phyloP scores from a whole-genome alignment of 2,888 invertebrate genomes.

The Rhopalosiphum nymphaeae region DNA sequence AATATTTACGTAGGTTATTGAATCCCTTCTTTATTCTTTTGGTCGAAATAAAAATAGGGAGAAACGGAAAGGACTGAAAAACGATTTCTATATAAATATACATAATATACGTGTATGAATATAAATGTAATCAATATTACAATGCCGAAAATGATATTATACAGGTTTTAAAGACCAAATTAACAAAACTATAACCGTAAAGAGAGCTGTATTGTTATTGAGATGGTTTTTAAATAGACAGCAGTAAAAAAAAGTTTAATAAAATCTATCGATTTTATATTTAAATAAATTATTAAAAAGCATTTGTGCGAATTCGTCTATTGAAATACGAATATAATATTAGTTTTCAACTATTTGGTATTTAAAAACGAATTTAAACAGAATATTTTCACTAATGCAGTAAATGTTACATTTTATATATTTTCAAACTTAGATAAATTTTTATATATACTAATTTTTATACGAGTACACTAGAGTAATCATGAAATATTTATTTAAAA shows the following conservation, averaged over 20 bases:
- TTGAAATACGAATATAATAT: background rate
- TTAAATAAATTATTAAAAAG: background rate
- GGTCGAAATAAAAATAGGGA: conserved; percentile 14
- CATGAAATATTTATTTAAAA: background rate
- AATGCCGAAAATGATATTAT: conserved; percentile 4
- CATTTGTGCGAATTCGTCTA: conserved; percentile 26
- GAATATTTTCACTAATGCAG: background rate
- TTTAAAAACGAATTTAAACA: background rate
- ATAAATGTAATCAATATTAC: conserved; percentile 24
- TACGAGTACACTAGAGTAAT: background rate
- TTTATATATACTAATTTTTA: background rate
- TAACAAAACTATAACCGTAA: conserved; percentile 29
- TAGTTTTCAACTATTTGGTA: background rate
- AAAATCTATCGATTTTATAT: background rate
- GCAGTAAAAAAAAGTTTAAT: background rate
- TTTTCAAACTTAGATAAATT: background rate
- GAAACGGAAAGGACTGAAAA: conserved; percentile 40
- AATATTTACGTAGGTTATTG: conserved; percentile 58
- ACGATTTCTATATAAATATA: conserved; percentile 32
- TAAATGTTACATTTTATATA: background rate
- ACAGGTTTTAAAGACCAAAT: conserved; percentile 26
- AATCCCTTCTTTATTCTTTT: conserved; percentile 47
- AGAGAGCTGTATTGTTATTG: conserved; percentile 22
- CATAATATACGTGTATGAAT: background rate
- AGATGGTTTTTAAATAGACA: conserved; percentile 28